Evolutionary conservation across 2,113 vertebrate species (phyloP).

Genomic region (Formicarius rufipectus): DNA sequence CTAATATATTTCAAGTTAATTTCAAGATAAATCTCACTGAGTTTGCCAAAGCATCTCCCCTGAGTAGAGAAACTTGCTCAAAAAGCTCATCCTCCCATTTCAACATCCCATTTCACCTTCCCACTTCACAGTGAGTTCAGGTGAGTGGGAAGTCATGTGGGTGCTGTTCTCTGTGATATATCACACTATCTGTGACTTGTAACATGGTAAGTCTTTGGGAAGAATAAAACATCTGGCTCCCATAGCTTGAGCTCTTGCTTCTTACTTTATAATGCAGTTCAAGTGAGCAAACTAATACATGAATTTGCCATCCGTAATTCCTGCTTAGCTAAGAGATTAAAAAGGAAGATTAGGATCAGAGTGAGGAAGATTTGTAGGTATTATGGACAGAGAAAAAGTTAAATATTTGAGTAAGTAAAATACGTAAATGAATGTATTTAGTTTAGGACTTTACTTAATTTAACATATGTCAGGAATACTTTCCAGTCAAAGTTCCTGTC

Average conservation of each 20-base stretch:
- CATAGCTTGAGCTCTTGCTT: not conserved
- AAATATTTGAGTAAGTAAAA: slow-evolving; percentile 43
- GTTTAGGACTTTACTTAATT: slow-evolving; percentile 43
- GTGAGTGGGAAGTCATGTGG: not conserved
- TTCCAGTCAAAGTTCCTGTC: slow-evolving; percentile 28
- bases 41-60: not conserved
- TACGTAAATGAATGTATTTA: not conserved
- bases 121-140: not conserved
- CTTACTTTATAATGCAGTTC: not conserved
- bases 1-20: slow-evolving; percentile 16
- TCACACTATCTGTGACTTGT: not conserved
- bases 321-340: slow-evolving; percentile 51
- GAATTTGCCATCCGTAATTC: slow-evolving; percentile 39
- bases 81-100: not conserved
- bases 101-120: not conserved
- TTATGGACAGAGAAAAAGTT: slow-evolving; percentile 45
- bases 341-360: slow-evolving; percentile 55
- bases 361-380: slow-evolving; percentile 48
- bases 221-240: not conserved
- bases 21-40: not conserved
- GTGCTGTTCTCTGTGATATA: not conserved
- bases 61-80: not conserved
- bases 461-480: slow-evolving; percentile 37
- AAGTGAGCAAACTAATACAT: slow-evolving; percentile 41
- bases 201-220: not conserved